Evolutionary conservation across 2,797 vertebrate species (phyloP), one percentile per base, ranked within the genome.

Genomic region (Lepus oiostolus): DNA sequence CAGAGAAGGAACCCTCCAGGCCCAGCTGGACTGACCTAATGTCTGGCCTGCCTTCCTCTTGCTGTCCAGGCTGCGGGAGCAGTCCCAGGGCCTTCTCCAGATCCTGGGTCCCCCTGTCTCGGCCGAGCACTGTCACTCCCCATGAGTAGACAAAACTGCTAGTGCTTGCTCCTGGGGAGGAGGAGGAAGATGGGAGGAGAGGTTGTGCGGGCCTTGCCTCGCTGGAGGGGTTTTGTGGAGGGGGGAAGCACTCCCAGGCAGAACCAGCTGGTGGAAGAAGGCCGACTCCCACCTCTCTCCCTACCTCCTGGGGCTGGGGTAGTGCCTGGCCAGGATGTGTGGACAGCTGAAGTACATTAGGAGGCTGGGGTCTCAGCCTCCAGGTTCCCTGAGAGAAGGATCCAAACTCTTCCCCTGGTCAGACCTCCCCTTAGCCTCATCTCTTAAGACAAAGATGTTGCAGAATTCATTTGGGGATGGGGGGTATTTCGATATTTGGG

Each of bases 251-350:
- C 38, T 52, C n/a, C 42, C 26, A 16, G 50, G 50, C 67, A 90
- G 70, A 62, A 26, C 35, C 0, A 4, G 50, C 52, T 79, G 32
- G 7, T 54, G 81, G 35, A 65, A 35, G 60, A 50, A 84, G 63
- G 14, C 67, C 7, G 17, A 65, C 79, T 32, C 52, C 38, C 70
- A 7, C 58, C 52, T 63, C 28, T 85, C 67, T 35, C 24, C 30
- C 16, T 17, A 5, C 38, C 38, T 58, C 70, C 76, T 22, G 35
- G 63, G 93, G 85, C 47, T 4, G 0, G 30, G 4, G 4, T 89
- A 30, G 87, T 82, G 47, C 38, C 60, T 85, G 74, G 79, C n/a
- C 85, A 91, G 68, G 67, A 72, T 63, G 96, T 42, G 60, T 75
- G 22, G n/a, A 38, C 52, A 72, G 74, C 26, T 62, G 81, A 85